A percentile compares a stretch with the other conserved stretches of the same genome.
phyloP scores from a whole-genome alignment of 1,140 invertebrate species.

The Mycetomoellerius zeteki region DNA sequence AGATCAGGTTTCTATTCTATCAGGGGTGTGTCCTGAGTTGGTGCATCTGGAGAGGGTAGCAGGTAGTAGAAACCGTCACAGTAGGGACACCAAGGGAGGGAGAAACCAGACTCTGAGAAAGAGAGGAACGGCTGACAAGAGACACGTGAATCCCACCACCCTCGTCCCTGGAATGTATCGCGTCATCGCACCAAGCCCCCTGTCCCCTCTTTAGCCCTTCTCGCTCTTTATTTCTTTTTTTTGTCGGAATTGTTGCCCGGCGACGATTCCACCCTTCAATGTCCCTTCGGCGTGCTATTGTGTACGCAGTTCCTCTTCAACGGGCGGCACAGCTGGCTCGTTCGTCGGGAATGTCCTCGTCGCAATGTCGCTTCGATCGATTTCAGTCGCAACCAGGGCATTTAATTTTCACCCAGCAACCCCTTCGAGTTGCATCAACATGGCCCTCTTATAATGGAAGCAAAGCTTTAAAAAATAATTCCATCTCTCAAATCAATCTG shows the following conservation, averaged over 20 bases:
- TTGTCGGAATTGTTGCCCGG: slow-evolving; percentile 30
- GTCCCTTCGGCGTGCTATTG: slow-evolving; percentile 57
- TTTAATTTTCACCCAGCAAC: slow-evolving; percentile 52
- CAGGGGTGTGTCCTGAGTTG: neutral
- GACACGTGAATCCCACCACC: slow-evolving; percentile 71
- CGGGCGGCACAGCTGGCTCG: slow-evolving; percentile 74
- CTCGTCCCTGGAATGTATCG: slow-evolving; percentile 78
- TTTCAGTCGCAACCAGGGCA: slow-evolving; percentile 30
- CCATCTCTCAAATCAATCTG: neutral
- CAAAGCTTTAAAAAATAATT: neutral
- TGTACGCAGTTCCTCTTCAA: slow-evolving; percentile 71
- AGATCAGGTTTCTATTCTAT: slow-evolving; percentile 52
- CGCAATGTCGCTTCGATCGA: slow-evolving; percentile 45
- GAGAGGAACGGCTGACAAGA: slow-evolving; percentile 17
- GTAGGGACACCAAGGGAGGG: neutral
- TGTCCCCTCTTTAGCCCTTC: neutral
- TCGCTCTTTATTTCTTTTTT: slow-evolving; percentile 34
- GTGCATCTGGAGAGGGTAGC: slow-evolving; percentile 55
- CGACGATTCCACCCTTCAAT: slow-evolving; percentile 39
- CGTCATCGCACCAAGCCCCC: slow-evolving; percentile 73
- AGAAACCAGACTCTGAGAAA: slow-evolving; percentile 24
- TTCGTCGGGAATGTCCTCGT: slow-evolving; percentile 51
- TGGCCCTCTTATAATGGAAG: neutral
- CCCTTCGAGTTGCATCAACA: neutral
- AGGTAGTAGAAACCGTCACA: slow-evolving; percentile 62